Conservation (phyloP, 1,140 invertebrate genomes). For the Drosophila simulans region DNA sequence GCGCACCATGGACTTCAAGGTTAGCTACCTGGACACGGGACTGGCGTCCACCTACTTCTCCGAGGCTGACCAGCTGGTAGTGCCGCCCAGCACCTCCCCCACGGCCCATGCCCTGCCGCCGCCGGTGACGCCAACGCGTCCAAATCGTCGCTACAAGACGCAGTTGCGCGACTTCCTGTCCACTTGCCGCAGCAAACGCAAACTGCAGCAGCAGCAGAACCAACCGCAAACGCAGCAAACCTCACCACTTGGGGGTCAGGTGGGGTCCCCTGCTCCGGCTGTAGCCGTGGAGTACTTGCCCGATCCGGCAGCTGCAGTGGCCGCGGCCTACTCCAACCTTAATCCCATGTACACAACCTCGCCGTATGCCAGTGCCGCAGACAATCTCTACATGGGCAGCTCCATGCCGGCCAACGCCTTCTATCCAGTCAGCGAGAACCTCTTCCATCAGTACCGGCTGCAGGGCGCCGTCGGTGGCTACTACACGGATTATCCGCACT, state of each 20-base stretch:
- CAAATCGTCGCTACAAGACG: slow-evolving; percentile 95
- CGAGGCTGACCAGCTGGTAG: slow-evolving; percentile 92
- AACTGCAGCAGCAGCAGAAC: slow-evolving; percentile 86
- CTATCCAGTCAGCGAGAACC: slow-evolving; percentile 92
- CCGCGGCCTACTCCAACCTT: slow-evolving; percentile 92
- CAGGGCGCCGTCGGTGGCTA: slow-evolving; percentile 88
- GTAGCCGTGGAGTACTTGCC: slow-evolving; percentile 88
- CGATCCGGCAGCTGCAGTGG: slow-evolving; percentile 89
- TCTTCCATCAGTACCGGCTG: slow-evolving; percentile 94
- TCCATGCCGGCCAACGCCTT: slow-evolving; percentile 88
- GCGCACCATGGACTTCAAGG: slow-evolving; percentile 99
- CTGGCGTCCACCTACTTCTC: slow-evolving; percentile 95
- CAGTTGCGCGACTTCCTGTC: slow-evolving; percentile 96
- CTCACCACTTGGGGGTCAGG: slow-evolving; percentile 81
- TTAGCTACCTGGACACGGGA: slow-evolving; percentile 96
- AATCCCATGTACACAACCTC: slow-evolving; percentile 91
- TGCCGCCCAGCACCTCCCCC: slow-evolving; percentile 85
- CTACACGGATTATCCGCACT: slow-evolving; percentile 90
- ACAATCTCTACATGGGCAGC: slow-evolving; percentile 89
- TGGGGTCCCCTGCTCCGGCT: slow-evolving; percentile 85
- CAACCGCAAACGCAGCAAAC: slow-evolving; percentile 87
- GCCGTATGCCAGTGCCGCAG: slow-evolving; percentile 85
- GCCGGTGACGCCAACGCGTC: slow-evolving; percentile 89
- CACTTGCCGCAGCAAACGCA: slow-evolving; percentile 95
- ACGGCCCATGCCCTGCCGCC: slow-evolving; percentile 85